These are phyloP conservation scores for Hemibagrus wyckioides DNA, from an alignment of 2,113 vertebrate species.

Conservation along the genomic window DNA sequence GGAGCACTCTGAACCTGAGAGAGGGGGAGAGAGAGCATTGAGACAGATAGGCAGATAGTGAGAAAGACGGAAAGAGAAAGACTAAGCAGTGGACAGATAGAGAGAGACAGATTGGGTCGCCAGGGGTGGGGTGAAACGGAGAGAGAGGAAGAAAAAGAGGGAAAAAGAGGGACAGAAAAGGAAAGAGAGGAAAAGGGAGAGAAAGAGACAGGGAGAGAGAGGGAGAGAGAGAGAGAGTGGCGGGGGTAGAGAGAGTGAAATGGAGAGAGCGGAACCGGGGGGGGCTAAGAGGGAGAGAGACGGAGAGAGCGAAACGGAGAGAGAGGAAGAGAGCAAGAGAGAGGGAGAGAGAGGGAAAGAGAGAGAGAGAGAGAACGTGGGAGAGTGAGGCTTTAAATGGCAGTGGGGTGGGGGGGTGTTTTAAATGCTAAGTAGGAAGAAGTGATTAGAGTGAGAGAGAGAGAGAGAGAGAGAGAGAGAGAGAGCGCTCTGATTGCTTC, in stretches of 20 bases:
- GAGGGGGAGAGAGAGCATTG: not conserved
- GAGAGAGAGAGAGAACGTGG: not conserved
- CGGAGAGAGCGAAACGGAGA: not conserved
- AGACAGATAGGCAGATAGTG: not conserved
- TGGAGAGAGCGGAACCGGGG: too few species aligned
- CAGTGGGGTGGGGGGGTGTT: constrained; percentile 46
- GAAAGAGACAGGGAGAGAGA: not conserved
- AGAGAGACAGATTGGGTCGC: constrained; percentile 10
- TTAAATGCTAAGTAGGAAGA: constrained; percentile 57
- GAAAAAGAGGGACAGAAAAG: not conserved
- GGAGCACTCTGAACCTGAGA: not conserved
- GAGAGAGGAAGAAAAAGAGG: not conserved
- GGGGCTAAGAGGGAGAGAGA: not conserved
- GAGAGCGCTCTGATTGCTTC: constrained; percentile 42
- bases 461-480: constrained; percentile 11
- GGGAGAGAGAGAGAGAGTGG: not conserved
- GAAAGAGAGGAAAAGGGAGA: not conserved
- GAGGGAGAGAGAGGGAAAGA: not conserved
- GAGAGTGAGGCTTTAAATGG: constrained; percentile 40
- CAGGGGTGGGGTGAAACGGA: not conserved
- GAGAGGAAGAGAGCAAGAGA: not conserved
- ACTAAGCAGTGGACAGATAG: not conserved
- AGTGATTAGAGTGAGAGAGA: constrained; percentile 47
- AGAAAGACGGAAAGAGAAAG: not conserved
- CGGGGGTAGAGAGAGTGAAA: not conserved